Evolutionary conservation across 2,113 vertebrate species (phyloP), one percentile per base, ranked within the genome.

Genomic region (Epinephelus fuscoguttatus): DNA sequence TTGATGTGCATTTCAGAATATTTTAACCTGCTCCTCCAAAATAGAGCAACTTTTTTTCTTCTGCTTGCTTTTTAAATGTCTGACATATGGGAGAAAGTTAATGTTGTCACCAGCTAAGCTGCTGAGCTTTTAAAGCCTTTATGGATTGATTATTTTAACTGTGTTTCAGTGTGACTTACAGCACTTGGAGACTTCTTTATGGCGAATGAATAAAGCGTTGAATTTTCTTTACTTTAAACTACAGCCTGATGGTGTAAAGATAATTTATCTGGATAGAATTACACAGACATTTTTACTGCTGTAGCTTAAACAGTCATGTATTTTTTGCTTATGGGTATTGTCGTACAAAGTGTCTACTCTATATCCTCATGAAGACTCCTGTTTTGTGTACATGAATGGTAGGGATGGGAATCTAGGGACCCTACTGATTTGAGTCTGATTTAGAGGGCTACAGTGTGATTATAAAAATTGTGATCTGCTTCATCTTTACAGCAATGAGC

Each of bases 1-100:
- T 90, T 87, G 40, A 82, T 83, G 72, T 70, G 70, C 75, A 74
- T 81, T 86, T 83, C 70, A 59, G 88, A 89, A 88, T 81, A 88
- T 85, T 85, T 92, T 81, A 85, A 87, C 80, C 84, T 67, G 61
- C 69, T 81, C 53, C 62, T 33, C 18, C 11, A 12, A n/a, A 81
- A 78, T 21, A 59, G 52, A 84, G 15, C 19, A 61, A 69, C 45
- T 59, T 49, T 37, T 69, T 49, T 37, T 69, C 30, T 81, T 63
- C 61, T 57, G 14, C 60, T 71, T 74, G 50, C 49, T 85, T 82
- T 87, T 56, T 55, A 80, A 87, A 84, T 68, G 62, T 81, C 33
- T 85, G 53, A 66, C 67, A 83, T 71, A 72, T 77, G 25, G 53
- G 64, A 69, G 40, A 70, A 81, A 76, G 67, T 45, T 76, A 80